Base-by-base conservation (phyloP, 2,113 vertebrate genomes). In the Benthochromis sp. region DNA sequence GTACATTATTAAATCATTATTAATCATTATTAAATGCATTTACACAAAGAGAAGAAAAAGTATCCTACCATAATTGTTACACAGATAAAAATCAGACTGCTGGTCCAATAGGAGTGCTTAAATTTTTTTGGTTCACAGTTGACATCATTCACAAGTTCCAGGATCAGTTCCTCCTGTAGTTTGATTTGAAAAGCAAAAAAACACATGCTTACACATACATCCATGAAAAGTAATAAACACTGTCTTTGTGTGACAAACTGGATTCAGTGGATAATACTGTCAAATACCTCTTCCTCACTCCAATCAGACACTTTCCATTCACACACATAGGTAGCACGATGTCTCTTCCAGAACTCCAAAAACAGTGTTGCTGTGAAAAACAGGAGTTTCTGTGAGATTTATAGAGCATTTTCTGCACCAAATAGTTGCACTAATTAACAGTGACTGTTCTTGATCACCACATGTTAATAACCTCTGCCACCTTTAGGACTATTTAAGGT, bases 321-420 rank as follows among this genome's bases (percentile, higher is more conserved):
- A 43, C 92, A 97, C 85, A 97, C 97, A 78, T 94, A 96, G 0
- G 14, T 81, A 6, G 98, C 97, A 47, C 97, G 96, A 86, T 97
- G 71, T 86, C 98, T 95, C 93, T 99, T 99, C 98, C 98, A 99
- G 66, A 99, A 84, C 95, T 98, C 98, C 95, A 99, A 94, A 94
- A 99, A 99, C 83, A 99, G 92, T 0, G 98, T 99, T 90, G 98
- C 98, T 99, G 92, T 17, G 17, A 86, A 89, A 89, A 84, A 19
- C 43, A 90, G 14, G 13, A 17, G 24, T 24, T n/a, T 19, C 27
- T 36, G 36, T 53, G 43, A 86, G 31, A 21, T 78, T 76, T 14
- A 71, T 8, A 11, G 40, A 80, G 55, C 14, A 4, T 52, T 85
- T 31, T 27, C 2, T 38, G n/a, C 29, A 63, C 8, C 16, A 19